Evolutionary conservation across 1,140 invertebrate species (phyloP).

Genomic region (Nixonia krombeini): DNA sequence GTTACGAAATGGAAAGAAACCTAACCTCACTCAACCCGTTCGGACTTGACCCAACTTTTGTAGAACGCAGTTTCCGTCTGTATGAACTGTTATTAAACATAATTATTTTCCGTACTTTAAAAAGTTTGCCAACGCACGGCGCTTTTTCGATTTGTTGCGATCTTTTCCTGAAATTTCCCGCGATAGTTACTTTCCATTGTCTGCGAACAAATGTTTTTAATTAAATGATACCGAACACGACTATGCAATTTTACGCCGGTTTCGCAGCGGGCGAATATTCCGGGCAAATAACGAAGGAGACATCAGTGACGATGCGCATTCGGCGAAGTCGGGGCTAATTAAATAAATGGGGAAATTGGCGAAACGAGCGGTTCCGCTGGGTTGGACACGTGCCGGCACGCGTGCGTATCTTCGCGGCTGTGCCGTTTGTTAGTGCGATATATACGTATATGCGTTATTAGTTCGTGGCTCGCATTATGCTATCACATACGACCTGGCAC

Average conservation of each 20-base stretch:
- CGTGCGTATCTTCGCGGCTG: constrained; percentile 27
- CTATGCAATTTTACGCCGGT: constrained; percentile 13
- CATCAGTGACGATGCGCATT: constrained; percentile 35
- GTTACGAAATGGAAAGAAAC: too few relatives aligned
- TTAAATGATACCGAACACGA: neutral
- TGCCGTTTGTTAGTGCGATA: constrained; percentile 23
- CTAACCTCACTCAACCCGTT: too few relatives aligned
- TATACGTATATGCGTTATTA: constrained; percentile 20
- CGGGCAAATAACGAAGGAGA: too few relatives aligned
- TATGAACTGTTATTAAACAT: too few relatives aligned
- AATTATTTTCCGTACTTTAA: too few relatives aligned
- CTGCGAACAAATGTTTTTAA: neutral
- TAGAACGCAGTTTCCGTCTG: too few relatives aligned
- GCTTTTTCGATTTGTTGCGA: too few relatives aligned
- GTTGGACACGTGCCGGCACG: constrained; percentile 29
- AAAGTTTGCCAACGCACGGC: too few relatives aligned
- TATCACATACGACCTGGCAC: neutral
- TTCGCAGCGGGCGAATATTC: too few relatives aligned
- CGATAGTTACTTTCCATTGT: too few relatives aligned
- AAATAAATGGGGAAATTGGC: constrained; percentile 65
- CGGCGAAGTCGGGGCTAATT: constrained; percentile 60
- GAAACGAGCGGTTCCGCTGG: constrained; percentile 41
- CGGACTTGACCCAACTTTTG: too few relatives aligned
- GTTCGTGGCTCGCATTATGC: constrained; percentile 10
- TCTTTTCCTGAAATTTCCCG: too few relatives aligned